Conservation (phyloP, 2,797 vertebrate genomes). For the Odontamblyopus rebecca region DNA sequence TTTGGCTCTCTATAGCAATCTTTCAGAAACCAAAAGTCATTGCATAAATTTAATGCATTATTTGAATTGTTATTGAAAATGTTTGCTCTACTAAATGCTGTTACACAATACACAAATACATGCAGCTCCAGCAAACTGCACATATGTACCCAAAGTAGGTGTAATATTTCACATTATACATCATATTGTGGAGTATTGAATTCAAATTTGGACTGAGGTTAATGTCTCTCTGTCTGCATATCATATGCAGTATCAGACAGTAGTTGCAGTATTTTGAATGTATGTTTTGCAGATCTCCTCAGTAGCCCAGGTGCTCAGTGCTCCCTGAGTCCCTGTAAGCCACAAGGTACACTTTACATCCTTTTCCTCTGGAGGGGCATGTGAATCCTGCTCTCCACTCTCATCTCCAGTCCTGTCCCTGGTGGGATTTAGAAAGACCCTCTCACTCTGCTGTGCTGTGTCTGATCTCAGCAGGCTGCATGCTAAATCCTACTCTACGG, state of each 20-base stretch:
- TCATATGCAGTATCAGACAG: constrained; percentile 26
- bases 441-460: constrained; percentile 10
- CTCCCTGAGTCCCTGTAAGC: constrained; percentile 17
- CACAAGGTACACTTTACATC: constrained; percentile 8
- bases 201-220: background rate
- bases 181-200: background rate
- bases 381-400: constrained; percentile 18
- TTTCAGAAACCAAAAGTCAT: background rate
- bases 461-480: constrained; percentile 12
- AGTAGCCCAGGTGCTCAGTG: constrained; percentile 15
- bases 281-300: constrained; percentile 47
- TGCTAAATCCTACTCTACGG: constrained; percentile 5
- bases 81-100: background rate
- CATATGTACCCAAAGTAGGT: background rate
- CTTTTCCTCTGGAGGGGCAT: constrained; percentile 20
- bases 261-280: constrained; percentile 44
- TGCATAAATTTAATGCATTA: no score
- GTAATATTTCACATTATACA: background rate
- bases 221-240: constrained; percentile 4
- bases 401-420: constrained; percentile 23
- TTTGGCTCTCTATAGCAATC: background rate
- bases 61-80: background rate
- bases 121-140: background rate
- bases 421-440: constrained; percentile 21
- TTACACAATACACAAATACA: background rate